phyloP scores from a whole-genome alignment of 2,888 invertebrate species.

The Melipona bicolor region DNA sequence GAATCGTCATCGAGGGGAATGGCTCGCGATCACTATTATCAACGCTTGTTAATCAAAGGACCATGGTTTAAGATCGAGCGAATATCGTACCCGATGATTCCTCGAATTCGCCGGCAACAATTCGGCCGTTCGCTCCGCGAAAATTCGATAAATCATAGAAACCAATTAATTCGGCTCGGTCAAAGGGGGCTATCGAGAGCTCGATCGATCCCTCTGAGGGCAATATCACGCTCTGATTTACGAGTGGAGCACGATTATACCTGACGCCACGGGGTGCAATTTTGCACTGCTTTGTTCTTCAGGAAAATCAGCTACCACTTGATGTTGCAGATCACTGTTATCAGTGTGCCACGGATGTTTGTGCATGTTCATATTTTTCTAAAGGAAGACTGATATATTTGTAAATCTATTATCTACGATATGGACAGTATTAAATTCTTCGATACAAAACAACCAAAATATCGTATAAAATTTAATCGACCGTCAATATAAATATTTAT shows the following conservation, averaged over 20 bases:
- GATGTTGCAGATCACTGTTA: neutral
- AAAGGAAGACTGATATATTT: neutral
- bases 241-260: slow-evolving; percentile 18
- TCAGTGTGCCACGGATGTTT: neutral
- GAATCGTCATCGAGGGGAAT: slow-evolving; percentile 28
- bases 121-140: slow-evolving; percentile 23
- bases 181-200: slow-evolving; percentile 43
- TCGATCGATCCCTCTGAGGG: slow-evolving; percentile 15
- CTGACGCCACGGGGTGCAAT: slow-evolving; percentile 11
- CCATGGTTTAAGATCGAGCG: slow-evolving; percentile 42
- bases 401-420: too few species aligned
- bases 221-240: slow-evolving; percentile 5
- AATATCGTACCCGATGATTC: slow-evolving; percentile 39
- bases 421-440: too few species aligned
- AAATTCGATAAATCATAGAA: slow-evolving; percentile 37
- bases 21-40: slow-evolving; percentile 28
- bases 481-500: too few species aligned
- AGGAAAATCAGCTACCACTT: neutral
- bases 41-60: slow-evolving; percentile 62
- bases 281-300: neutral
- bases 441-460: too few species aligned
- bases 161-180: slow-evolving; percentile 43
- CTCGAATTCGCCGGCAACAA: slow-evolving; percentile 33
- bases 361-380: neutral
- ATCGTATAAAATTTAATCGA: too few species aligned